Evolutionary conservation across 2,797 vertebrate genomes (phyloP).

Genomic region (Amazona finschi): DNA sequence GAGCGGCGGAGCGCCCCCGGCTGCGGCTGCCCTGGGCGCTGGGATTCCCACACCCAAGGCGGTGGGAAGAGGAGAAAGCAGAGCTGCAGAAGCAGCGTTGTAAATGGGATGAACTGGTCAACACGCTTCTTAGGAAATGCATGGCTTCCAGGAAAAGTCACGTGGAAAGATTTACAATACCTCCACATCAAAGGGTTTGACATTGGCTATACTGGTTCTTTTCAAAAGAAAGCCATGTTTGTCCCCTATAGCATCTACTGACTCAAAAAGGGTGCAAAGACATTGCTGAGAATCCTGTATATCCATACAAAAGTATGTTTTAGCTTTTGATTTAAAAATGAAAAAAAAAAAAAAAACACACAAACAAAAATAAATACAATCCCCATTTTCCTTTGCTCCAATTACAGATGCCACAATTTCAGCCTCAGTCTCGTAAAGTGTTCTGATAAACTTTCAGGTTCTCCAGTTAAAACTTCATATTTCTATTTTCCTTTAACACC

Average conservation of each 20-base stretch:
- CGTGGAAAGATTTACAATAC: conserved; percentile 43
- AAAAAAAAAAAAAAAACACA: neutral
- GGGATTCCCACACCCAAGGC: conserved; percentile 29
- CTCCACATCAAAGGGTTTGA: conserved; percentile 40
- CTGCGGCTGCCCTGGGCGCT: neutral
- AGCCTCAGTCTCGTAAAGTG: neutral
- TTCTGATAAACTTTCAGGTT: neutral
- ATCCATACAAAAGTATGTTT: neutral
- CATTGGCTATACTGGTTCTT: neutral
- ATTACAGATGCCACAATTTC: neutral
- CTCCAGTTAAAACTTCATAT: neutral
- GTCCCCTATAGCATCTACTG: neutral
- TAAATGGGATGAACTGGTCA: conserved; percentile 32
- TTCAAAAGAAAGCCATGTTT: neutral
- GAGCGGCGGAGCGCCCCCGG: neutral
- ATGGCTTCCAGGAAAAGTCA: conserved; percentile 32
- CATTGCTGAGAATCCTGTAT: neutral
- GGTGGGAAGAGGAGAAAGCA: conserved; percentile 35
- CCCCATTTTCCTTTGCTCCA: neutral
- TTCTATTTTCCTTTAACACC: neutral
- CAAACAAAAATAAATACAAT: neutral
- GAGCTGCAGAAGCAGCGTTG: conserved; percentile 29
- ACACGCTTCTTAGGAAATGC: neutral
- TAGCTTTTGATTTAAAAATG: neutral
- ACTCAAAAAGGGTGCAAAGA: neutral